phyloP scores from a whole-genome alignment of 2,888 invertebrate species.

The Aphrophora alni region DNA sequence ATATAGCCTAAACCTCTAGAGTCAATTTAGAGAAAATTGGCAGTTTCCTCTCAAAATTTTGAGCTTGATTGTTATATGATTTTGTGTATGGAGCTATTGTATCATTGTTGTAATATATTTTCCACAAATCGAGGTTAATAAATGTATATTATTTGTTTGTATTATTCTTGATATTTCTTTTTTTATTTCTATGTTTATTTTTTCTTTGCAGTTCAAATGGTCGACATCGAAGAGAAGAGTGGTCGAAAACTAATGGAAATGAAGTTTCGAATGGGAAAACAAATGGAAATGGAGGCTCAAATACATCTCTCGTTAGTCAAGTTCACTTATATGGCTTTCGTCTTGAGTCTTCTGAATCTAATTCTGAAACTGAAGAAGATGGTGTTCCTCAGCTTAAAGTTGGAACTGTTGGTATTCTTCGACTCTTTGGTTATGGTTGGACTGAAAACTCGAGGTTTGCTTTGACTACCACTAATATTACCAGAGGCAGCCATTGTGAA shows the following conservation, averaged over 20 bases:
- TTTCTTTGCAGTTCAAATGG: not conserved
- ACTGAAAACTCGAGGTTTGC: constrained; percentile 69
- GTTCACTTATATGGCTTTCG: constrained; percentile 51
- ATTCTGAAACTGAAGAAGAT: constrained; percentile 54
- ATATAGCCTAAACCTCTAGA: too few relatives aligned
- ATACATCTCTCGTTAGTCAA: not conserved
- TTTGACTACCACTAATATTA: constrained; percentile 68
- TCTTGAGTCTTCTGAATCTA: constrained; percentile 51
- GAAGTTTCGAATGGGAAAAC: too few relatives aligned
- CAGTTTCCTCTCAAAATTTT: too few relatives aligned
- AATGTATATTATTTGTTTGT: too few relatives aligned
- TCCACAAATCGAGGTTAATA: too few relatives aligned
- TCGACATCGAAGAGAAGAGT: not conserved
- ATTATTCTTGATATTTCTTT: not conserved
- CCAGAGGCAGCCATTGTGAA: constrained; percentile 67
- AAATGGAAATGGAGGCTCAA: not conserved
- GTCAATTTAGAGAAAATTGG: too few relatives aligned
- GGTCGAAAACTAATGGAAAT: not conserved
- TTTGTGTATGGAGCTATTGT: too few relatives aligned
- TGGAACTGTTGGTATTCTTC: constrained; percentile 65
- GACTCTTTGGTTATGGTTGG: constrained; percentile 77
- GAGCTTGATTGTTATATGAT: too few relatives aligned
- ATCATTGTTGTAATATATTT: too few relatives aligned
- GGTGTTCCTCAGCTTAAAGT: constrained; percentile 75
- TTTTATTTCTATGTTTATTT: not conserved